Conservation (phyloP, 2,113 vertebrate species). For the Orycteropus afer region DNA sequence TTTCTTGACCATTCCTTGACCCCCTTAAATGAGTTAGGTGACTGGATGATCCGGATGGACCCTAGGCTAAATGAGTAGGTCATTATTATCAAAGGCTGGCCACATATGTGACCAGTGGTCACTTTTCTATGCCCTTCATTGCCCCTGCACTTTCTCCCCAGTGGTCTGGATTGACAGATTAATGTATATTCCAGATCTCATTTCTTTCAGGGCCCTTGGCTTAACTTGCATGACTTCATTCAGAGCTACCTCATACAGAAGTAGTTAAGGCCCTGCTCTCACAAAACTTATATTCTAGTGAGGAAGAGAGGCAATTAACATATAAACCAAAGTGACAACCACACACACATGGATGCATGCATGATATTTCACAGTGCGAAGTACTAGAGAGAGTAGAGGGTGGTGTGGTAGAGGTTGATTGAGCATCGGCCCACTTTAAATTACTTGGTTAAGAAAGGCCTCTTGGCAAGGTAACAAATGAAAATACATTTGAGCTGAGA, state of each 20-base stretch:
- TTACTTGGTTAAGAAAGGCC: neutral
- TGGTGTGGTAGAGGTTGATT: neutral
- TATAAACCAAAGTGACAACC: neutral
- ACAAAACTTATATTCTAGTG: neutral
- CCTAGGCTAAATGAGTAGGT: neutral
- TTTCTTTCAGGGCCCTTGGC: neutral
- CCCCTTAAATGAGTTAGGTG: neutral
- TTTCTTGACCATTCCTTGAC: conserved; percentile 57
- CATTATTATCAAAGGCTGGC: neutral
- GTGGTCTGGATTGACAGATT: neutral
- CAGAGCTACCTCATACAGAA: neutral
- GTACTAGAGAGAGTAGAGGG: neutral
- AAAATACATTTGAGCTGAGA: neutral
- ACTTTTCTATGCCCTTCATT: neutral
- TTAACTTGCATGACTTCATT: neutral
- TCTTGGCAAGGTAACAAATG: neutral
- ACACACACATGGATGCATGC: rapidly evolving
- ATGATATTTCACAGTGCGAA: neutral
- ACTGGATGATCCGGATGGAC: neutral
- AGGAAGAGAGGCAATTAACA: neutral
- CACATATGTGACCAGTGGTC: neutral
- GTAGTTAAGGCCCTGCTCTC: neutral
- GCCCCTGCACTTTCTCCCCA: neutral
- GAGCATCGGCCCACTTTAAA: too few species aligned
- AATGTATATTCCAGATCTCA: neutral